These are phyloP conservation scores for Pissodes strobi DNA, from an alignment of 1,140 invertebrate species.

Conservation along the genomic window DNA sequence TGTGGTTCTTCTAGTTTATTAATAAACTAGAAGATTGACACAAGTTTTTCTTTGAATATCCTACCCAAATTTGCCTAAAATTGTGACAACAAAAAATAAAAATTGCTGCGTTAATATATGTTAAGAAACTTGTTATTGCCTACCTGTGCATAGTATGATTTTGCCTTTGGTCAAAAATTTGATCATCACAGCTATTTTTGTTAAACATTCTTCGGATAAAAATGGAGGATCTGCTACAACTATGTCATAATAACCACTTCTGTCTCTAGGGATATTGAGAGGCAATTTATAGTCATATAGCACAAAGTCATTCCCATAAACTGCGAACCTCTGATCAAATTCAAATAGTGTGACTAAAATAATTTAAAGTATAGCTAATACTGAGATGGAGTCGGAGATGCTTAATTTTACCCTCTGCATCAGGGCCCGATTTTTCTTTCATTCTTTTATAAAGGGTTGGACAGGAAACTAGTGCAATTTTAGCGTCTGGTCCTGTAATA, in stretches of 20 bases:
- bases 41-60: too few relatives aligned
- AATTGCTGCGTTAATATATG: too few relatives aligned
- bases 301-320: slow-evolving; percentile 80
- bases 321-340: slow-evolving; percentile 79
- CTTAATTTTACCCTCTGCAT: slow-evolving; percentile 57
- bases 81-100: slow-evolving; percentile 1
- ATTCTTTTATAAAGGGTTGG: slow-evolving; percentile 81
- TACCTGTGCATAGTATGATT: slow-evolving; percentile 89
- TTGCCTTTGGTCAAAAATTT: slow-evolving; percentile 77
- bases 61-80: too few relatives aligned
- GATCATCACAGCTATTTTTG: slow-evolving; percentile 81
- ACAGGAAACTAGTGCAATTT: slow-evolving; percentile 86
- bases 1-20: too few relatives aligned
- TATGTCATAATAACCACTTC: slow-evolving; percentile 73
- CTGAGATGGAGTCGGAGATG: neutral
- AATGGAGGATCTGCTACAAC: slow-evolving; percentile 94
- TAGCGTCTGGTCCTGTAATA: slow-evolving; percentile 62
- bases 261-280: slow-evolving; percentile 67
- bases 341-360: slow-evolving; percentile 77
- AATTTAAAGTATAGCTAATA: neutral
- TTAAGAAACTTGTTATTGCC: neutral
- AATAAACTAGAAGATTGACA: too few relatives aligned
- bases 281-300: slow-evolving; percentile 90
- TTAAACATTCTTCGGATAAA: slow-evolving; percentile 89
- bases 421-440: slow-evolving; percentile 59